Base-by-base conservation (phyloP, 2,888 invertebrate species). In the Unio delphinus region DNA sequence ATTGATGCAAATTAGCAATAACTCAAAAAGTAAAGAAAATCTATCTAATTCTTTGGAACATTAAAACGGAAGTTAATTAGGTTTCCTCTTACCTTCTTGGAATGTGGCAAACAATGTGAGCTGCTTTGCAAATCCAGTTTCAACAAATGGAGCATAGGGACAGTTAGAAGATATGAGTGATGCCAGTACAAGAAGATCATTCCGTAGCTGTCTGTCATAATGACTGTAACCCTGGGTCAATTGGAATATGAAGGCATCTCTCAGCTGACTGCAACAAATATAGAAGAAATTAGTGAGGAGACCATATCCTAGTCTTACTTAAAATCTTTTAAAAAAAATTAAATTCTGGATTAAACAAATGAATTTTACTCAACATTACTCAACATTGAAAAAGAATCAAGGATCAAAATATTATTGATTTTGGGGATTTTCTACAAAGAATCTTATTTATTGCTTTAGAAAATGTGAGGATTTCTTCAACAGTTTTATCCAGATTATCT, bases 51-150 rank as follows among this genome's bases (percentile, higher is more conserved):
- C 30, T 62, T 28, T 23, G 15, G 11, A 30, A 34, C 28, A 63
- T 23, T 23, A 6, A 23, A 28, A 61, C 18, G 11, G 23, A 55
- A 56, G 56, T 20, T n/a, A 54, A 17, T 60, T 58, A 30, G 17
- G 56, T 15, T 45, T 20, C 26, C 45, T 64, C 69, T 26, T 76
- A 90, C 90, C 89, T 88, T 90, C 90, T 76, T 89, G 89, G 71
- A 89, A 89, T 26, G 90, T 89, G 54, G 88, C 87, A 78, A 90
- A 88, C 23, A 89, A 72, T 28, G 85, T 81, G n/a, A 90, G 83
- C 67, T 90, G 88, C 78, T 88, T 89, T 55, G 85, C 87, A 76
- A 90, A 88, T 55, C 89, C 90, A 11, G 87, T 88, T 74, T 90
- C 89, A 5, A 90, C 82, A 78, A 90, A 89, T n/a, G 89, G 89